Evolutionary conservation across 1,140 invertebrate genomes (phyloP), one percentile per base, ranked within the genome.

Genomic region (Cheumatopsyche charites): DNA sequence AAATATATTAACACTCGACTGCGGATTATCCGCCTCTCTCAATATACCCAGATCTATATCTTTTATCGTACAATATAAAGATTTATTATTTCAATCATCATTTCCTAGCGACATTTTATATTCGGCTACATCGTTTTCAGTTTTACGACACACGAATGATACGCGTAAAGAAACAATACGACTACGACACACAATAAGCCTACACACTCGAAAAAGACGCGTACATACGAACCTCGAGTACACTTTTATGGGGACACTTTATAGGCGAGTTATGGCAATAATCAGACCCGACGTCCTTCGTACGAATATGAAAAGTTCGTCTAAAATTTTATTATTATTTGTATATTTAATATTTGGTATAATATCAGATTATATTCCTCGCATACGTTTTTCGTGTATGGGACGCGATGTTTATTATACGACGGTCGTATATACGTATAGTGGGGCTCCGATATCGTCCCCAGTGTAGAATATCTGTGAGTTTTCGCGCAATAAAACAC

Each of bases 401-500:
- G n/a, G 52, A 58, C 3, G 9, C 11, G 15, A n/a, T 15, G 43
- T 47, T 47, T 47, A n/a, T 47, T 47, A n/a, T 47, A 12, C 13
- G 23, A 13, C 13, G 15, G 15, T 61, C 55, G 55, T 61, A 13
- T 25, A 17, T 19, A 61, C n/a, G n/a, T n/a, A n/a, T n/a, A n/a
- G n/a, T 15, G 15, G 55, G 17, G 55, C 4, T 12, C n/a, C 43
- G 66, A 68, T 68, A 68, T 68, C 23, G 47, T 68, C 66, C 66
- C 66, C 11, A 42, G 12, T 25, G 15, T 52, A 36, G 70, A 71
- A 70, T 76, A 76, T 76, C 74, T 69, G 71, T 71, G 68, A 76
- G 74, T 76, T 76, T 76, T 76, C 74, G 74, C 68, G 52, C 74
- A 76, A 76, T 76, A 76, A 76, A 76, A 76, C 74, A 76, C 74